phyloP scores from a whole-genome alignment of 2,888 invertebrate species.

The Drosophila borealis region DNA sequence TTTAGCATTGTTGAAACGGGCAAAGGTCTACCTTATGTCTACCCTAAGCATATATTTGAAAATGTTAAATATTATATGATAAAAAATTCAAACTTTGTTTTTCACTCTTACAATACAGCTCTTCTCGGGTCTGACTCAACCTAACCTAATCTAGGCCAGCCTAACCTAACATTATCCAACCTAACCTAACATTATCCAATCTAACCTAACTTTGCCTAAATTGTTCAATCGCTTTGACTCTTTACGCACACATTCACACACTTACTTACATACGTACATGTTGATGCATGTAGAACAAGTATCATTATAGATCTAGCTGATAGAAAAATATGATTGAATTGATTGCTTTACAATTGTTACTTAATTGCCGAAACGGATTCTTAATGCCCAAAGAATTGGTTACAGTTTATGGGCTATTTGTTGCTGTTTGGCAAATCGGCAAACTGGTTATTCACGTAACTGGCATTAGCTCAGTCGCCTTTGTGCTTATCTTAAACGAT shows the following conservation, averaged over 20 bases:
- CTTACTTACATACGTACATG: not conserved
- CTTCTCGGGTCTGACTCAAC: not conserved
- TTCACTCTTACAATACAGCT: no score
- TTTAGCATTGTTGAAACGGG: no score
- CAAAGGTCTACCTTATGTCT: no score
- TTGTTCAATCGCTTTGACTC: not conserved
- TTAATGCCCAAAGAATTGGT: slow-evolving; percentile 46
- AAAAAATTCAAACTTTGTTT: no score
- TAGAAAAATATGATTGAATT: slow-evolving; percentile 35
- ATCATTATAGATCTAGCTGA: slow-evolving; percentile 17
- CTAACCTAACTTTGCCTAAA: not conserved
- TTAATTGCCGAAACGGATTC: slow-evolving; percentile 52
- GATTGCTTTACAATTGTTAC: slow-evolving; percentile 27
- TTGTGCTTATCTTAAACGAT: slow-evolving; percentile 62
- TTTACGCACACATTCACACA: not conserved
- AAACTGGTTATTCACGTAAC: slow-evolving; percentile 43
- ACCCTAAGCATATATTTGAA: no score
- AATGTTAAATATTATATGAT: no score
- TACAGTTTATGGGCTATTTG: slow-evolving; percentile 31
- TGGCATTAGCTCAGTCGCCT: slow-evolving; percentile 8
- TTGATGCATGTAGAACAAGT: slow-evolving; percentile 8
- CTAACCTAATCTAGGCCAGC: not conserved
- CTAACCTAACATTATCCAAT: not conserved
- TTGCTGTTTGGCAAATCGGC: slow-evolving; percentile 6
- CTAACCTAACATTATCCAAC: not conserved